Evolutionary conservation across 2,888 invertebrate species (phyloP), one percentile per base, ranked within the genome.

Genomic region (Calameuta filiformis): DNA sequence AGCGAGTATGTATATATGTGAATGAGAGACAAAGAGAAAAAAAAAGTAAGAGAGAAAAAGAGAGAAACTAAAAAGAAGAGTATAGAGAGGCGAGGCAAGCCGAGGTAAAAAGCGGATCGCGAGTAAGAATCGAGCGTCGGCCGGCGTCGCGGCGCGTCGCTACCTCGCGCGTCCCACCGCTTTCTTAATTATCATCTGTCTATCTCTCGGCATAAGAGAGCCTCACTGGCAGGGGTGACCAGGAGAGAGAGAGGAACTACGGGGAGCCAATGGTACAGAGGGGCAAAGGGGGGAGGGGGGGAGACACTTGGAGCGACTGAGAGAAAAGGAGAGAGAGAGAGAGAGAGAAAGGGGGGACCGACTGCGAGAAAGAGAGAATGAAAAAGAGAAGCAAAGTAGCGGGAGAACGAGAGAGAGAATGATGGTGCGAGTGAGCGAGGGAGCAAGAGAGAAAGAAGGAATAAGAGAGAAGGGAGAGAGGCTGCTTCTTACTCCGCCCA

Each of bases 171-270:
- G 89, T 90, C 89, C 86, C 87, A 85, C 87, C 90, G 91, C 89
- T 90, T 90, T 91, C 91, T 91, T 91, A 91, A 91, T 91, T 91
- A 91, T 91, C 91, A 90, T 91, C 91, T 88, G 91, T 91, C 91
- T 89, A 90, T 90, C 90, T 90, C 88, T 84, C 86, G 87, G 88
- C 87, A 89, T 90, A 87, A 87, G 86, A 79, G 79, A 79, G 76
- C 73, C 35, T 34, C 23, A 23, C 23, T 71, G 71, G 71, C 74
- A 68, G 75, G 71, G 78, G 78, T 33, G 71, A 34, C 12, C 9
- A 69, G 34, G 84, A 82, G 76, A 68, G 73, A 73, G 82, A 84
- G 86, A 84, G 81, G 82, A 81, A 23, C 23, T 56, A 56, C 9
- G 56, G 56, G 81, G 83, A 81, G 68, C 33, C 33, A 71, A 34